Percentiles rank a stretch among this genome's conserved stretches.
Evolutionary conservation across 2,797 vertebrate species (phyloP).

Genomic region (Micromesistius poutassou): DNA sequence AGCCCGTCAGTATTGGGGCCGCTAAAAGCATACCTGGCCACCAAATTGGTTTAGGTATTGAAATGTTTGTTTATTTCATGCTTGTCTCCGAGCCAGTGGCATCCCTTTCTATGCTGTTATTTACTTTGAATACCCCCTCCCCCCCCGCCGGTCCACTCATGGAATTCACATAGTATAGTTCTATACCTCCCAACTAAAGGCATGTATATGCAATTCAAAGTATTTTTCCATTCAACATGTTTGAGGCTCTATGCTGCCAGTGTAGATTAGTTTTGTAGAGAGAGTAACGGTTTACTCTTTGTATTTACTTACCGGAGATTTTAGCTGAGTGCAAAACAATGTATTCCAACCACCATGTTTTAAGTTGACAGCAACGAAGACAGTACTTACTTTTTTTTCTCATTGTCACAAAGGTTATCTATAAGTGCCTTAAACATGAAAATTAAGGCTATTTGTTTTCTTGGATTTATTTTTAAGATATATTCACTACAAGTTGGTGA

Average conservation of each 20-base stretch:
- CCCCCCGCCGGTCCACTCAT: background rate
- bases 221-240: constrained; percentile 22
- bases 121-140: background rate
- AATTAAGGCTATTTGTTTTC: constrained; percentile 1
- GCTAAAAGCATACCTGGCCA: constrained; percentile 12
- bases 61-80: background rate
- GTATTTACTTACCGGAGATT: constrained; percentile 20
- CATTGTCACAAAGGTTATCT: constrained; percentile 8
- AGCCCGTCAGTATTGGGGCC: constrained; percentile 5
- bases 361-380: constrained; percentile 18
- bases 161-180: constrained; percentile 8
- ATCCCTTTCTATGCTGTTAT: background rate
- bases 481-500: constrained; percentile 39
- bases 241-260: constrained; percentile 40
- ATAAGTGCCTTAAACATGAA: constrained; percentile 64
- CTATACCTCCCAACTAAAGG: constrained; percentile 21
- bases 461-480: constrained; percentile 35
- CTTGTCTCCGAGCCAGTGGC: no score
- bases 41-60: background rate
- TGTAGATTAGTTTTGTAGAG: background rate
- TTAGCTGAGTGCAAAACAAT: constrained; percentile 56
- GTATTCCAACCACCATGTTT: constrained; percentile 44
- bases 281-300: background rate
- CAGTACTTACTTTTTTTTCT: constrained; percentile 18
- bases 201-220: constrained; percentile 68